Conservation (phyloP, 2,888 invertebrate genomes). For the Drosophila planitibia region DNA sequence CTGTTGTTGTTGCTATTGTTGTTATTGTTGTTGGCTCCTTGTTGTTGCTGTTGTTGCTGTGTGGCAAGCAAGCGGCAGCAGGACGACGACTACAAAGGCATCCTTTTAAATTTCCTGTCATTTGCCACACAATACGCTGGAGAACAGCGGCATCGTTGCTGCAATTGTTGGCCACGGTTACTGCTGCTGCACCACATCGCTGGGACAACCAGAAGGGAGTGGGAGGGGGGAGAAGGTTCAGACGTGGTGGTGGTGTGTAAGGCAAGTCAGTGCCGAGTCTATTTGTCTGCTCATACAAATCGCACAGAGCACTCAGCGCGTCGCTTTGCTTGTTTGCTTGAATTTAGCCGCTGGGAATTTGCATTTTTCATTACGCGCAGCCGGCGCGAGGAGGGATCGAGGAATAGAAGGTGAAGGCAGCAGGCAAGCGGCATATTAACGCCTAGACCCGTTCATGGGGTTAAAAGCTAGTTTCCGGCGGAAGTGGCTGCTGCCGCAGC, state of each 20-base stretch:
- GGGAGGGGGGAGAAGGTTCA: background rate
- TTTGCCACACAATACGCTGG: slow-evolving; percentile 80
- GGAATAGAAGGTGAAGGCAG: background rate
- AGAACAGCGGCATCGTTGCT: slow-evolving; percentile 66
- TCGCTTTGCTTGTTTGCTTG: slow-evolving; percentile 82
- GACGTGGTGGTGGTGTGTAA: background rate
- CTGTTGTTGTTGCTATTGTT: slow-evolving; percentile 39
- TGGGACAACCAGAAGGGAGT: background rate
- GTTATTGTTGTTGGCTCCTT: slow-evolving; percentile 25
- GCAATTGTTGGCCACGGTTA: slow-evolving; percentile 66
- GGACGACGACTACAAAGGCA: slow-evolving; percentile 77
- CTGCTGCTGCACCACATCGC: slow-evolving; percentile 36
- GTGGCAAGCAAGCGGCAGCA: slow-evolving; percentile 43
- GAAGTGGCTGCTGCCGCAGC: slow-evolving; percentile 80
- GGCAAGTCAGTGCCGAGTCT: slow-evolving; percentile 65
- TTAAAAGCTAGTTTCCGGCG: slow-evolving; percentile 82
- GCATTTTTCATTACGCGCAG: slow-evolving; percentile 84
- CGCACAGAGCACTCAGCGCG: slow-evolving; percentile 67
- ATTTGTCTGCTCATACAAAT: slow-evolving; percentile 68
- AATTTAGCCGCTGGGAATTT: slow-evolving; percentile 84
- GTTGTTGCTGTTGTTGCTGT: slow-evolving; percentile 46
- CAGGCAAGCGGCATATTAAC: slow-evolving; percentile 76
- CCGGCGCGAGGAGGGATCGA: slow-evolving; percentile 41
- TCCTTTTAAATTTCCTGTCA: slow-evolving; percentile 82
- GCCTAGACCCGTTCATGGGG: slow-evolving; percentile 79